Evolutionary conservation across 30 jellyfish, hydroid and myxozoan species (phyloP), one percentile per base, ranked within the genome.

Genomic region (Aurelia sp.): DNA sequence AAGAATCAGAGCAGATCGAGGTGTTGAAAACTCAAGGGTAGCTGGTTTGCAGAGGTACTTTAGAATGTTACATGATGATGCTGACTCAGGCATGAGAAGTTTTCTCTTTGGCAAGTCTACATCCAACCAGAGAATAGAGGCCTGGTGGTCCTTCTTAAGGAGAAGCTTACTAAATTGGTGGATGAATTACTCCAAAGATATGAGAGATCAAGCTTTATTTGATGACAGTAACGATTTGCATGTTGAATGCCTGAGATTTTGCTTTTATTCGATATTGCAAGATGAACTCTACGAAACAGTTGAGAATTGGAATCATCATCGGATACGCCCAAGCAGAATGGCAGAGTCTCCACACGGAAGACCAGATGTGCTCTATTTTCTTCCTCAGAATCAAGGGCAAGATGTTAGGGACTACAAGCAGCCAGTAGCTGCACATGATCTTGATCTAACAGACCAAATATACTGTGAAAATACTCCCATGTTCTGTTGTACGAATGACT

Each of bases 91-190:
- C 67, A 13, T 22, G 21, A 33, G n/a, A 19, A 58, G 20, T 13
- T 24, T 53, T 59, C 60, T 77, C 47, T 82, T 8, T 33, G 92
- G 63, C 21, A 40, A 44, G 33, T 82, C 92, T 11, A 67, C 92
- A 44, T 16, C 83, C 13, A 82, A 82, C 47, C 92, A 82, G 68
- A 21, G 87, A 67, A 82, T 82, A 47, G 92, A 67, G 33, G 82
- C 70, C 57, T 82, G 92, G 92, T 82, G 92, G 92, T 82, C 92
- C 18, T 69, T 55, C 62, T 51, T 82, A 13, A 55, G 87, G 40
- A 41, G 63, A 69, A 12, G 18, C 17, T 21, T 41, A 17, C 9
- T 55, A n/a, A 1, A 63, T 8, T 67, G 61, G 92, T 66, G 88
- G 92, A 47, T 21, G 61, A 67, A 69, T 21, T 44, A 31, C 51